Percentiles rank a stretch among this genome's conserved stretches.
Evolutionary conservation across 1,140 invertebrate species (phyloP).

Genomic region (Bombus picipes): DNA sequence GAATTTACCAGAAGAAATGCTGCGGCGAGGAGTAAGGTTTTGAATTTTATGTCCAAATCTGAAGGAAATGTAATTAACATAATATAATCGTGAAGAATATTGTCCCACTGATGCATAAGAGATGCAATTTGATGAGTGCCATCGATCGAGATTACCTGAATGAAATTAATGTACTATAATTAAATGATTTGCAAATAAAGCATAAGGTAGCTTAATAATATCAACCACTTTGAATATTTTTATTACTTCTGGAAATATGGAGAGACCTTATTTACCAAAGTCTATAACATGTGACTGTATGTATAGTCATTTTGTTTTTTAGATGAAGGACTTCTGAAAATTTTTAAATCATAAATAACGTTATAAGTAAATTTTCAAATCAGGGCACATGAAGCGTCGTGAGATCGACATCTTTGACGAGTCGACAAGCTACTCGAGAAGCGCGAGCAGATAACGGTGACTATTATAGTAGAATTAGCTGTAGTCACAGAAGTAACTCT

Average conservation of each 20-base stretch:
- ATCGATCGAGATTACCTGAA: slow-evolving; percentile 71
- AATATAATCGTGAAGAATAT: slow-evolving; percentile 67
- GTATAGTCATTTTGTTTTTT: too few species aligned
- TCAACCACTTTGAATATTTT: not conserved
- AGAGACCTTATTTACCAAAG: too few species aligned
- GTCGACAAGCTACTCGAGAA: too few species aligned
- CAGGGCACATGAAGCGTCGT: too few species aligned
- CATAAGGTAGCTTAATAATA: not conserved
- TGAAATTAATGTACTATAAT: not conserved
- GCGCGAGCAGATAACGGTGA: too few species aligned
- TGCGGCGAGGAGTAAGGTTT: slow-evolving; percentile 73
- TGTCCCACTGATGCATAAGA: slow-evolving; percentile 73
- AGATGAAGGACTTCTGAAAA: too few species aligned
- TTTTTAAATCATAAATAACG: too few species aligned
- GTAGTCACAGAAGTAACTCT: too few species aligned
- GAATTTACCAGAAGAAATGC: slow-evolving; percentile 73
- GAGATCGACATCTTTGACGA: too few species aligned
- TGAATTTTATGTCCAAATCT: slow-evolving; percentile 70
- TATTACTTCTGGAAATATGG: not conserved
- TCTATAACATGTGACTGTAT: too few species aligned
- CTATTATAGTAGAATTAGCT: too few species aligned
- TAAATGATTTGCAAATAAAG: not conserved
- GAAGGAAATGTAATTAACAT: slow-evolving; percentile 70
- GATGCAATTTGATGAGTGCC: slow-evolving; percentile 72
- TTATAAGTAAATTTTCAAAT: too few species aligned